A percentile compares a stretch with the other conserved stretches of the same genome.
Conservation (phyloP, 2,797 vertebrate species). For the Okamejei kenojei region DNA sequence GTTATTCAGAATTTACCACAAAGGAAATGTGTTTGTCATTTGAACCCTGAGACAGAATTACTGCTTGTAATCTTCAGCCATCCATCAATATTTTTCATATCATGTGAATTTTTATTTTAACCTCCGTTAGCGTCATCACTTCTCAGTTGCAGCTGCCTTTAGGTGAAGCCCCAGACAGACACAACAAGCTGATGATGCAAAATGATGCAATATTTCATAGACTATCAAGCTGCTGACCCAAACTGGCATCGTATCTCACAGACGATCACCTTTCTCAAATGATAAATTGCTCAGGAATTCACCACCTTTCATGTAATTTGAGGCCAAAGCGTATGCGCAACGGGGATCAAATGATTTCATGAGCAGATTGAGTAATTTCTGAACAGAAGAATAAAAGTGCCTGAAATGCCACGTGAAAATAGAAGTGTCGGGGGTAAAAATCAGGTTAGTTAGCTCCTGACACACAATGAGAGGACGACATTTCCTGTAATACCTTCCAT, state of each 20-base stretch:
- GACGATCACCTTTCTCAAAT: constrained; percentile 3
- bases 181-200: constrained; percentile 31
- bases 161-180: constrained; percentile 18
- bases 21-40: constrained; percentile 9
- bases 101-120: neutral
- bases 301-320: neutral
- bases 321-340: neutral
- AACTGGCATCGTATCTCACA: neutral
- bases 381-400: neutral
- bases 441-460: neutral
- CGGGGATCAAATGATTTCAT: neutral
- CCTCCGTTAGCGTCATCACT: neutral
- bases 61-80: neutral
- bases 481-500: neutral
- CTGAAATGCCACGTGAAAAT: neutral
- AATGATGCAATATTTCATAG: constrained; percentile 26
- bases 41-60: constrained; percentile 26
- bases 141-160: neutral
- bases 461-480: neutral
- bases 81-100: constrained; percentile 12
- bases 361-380: constrained; percentile 11
- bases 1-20: constrained; percentile 18
- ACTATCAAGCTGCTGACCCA: constrained; percentile 18
- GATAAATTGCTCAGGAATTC: constrained; percentile 10
- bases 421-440: neutral